Evolutionary conservation across 1,140 invertebrate species (phyloP), one percentile per base, ranked within the genome.

Genomic region (Eubasilissa regina): DNA sequence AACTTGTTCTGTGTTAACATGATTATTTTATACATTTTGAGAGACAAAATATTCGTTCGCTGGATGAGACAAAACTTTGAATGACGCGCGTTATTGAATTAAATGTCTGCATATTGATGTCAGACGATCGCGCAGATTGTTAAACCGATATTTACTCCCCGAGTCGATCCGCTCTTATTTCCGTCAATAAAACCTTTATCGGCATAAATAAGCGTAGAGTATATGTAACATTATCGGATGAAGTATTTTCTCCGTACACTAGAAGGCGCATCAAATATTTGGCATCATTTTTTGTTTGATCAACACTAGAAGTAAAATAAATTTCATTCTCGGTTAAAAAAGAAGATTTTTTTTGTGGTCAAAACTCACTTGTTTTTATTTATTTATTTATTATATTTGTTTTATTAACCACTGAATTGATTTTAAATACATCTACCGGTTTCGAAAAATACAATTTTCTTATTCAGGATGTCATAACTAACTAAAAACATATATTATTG

Each of bases 71-170:
- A 58, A 58, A 58, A 58, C 55, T 58, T 58, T 58, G 55, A 21
- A 58, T 19, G 55, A 58, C 55, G 11, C 15, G 15, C 55, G 13
- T 15, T 19, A 58, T 58, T 58, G 21, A 58, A 58, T 58, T 58
- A 58, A 58, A 58, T 58, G 15, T 58, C 13, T 58, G 17, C 55
- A 58, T 58, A 58, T 58, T 58, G 55, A 15, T 21, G 55, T 58
- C 55, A 58, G 15, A 58, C 11, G 21, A 15, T 53, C 13, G 51
- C 13, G 51, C 4, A 9, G 17, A 17, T 53, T 13, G 10, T 6
- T n/a, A 53, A 3, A 4, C 17, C 17, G 13, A 53, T 17, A 53
- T 53, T 17, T 53, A 13, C 55, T 21, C 1, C 17, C 55, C 55
- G 1, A 35, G 25, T 35, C 6, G 1, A 35, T n/a, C 21, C 55